phyloP scores from a whole-genome alignment of 2,113 vertebrate genomes.

The Ageneiosus marmoratus region DNA sequence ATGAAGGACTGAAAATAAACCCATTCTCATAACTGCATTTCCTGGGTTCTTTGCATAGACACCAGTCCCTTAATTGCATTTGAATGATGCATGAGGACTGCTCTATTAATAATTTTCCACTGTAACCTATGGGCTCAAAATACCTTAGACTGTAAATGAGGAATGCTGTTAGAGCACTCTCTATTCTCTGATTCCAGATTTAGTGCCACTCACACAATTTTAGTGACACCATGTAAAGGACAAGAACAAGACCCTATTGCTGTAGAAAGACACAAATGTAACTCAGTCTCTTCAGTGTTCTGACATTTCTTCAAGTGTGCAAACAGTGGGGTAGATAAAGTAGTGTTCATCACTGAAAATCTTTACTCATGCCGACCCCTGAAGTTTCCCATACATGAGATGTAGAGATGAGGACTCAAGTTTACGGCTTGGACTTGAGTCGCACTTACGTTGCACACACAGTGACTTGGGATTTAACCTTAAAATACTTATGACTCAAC shows the following conservation, averaged over 20 bases:
- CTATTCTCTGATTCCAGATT: neutral
- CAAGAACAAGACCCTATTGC: neutral
- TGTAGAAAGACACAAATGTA: neutral
- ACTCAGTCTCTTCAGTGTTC: neutral
- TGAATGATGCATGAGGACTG: slow-evolving; percentile 67
- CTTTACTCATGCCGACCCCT: too few relatives aligned
- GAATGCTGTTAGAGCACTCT: neutral
- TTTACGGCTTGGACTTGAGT: too few relatives aligned
- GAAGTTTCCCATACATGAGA: neutral
- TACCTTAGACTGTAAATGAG: neutral
- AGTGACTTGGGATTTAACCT: too few relatives aligned
- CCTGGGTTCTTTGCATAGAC: slow-evolving; percentile 48
- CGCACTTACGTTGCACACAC: too few relatives aligned
- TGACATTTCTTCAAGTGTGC: neutral
- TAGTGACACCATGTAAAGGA: neutral
- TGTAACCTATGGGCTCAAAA: slow-evolving; percentile 31
- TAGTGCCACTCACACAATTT: neutral
- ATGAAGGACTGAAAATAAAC: slow-evolving; percentile 1
- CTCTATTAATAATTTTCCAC: slow-evolving; percentile 62
- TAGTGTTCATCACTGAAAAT: neutral
- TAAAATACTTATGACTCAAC: too few relatives aligned
- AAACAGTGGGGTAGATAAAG: neutral
- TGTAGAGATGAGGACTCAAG: too few relatives aligned
- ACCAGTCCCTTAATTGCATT: slow-evolving; percentile 56
- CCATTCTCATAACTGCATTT: neutral